phyloP scores from a whole-genome alignment of 2,113 vertebrate species.

The Phycodurus eques region DNA sequence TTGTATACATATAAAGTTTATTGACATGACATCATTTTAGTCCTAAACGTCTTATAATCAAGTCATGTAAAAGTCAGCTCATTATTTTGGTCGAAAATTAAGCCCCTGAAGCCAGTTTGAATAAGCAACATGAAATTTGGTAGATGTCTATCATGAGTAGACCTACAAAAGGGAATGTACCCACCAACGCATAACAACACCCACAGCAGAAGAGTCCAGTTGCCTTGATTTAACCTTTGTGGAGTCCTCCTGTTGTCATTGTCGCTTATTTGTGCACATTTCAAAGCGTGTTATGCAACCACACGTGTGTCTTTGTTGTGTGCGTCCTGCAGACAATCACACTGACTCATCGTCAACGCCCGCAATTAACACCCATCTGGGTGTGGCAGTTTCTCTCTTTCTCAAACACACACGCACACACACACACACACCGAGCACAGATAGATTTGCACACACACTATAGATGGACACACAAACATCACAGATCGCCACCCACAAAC shows the following conservation, averaged over 20 bases:
- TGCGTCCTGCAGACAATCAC: not conserved
- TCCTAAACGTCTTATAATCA: not conserved
- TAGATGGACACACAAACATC: too few species aligned
- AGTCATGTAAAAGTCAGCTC: not conserved
- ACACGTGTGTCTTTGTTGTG: not conserved
- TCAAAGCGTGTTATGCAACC: not conserved
- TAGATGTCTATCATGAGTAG: not conserved
- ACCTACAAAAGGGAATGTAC: too few species aligned
- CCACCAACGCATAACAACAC: too few species aligned
- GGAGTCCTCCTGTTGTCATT: not conserved
- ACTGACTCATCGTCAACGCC: not conserved
- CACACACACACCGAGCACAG: too few species aligned
- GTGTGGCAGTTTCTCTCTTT: not conserved
- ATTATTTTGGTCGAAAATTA: not conserved
- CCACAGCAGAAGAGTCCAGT: too few species aligned
- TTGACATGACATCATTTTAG: too few species aligned
- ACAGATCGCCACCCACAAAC: too few species aligned
- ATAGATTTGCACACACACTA: not conserved
- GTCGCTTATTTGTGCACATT: not conserved
- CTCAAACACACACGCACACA: not conserved
- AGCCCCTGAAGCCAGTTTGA: not conserved
- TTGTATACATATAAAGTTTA: not conserved
- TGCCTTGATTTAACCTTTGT: too few species aligned
- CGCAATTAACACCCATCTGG: not conserved
- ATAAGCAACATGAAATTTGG: too few species aligned